Evolutionary conservation across 2,113 vertebrate species (phyloP), one percentile per base, ranked within the genome.

Genomic region (Dicerorhinus sumatrensis): DNA sequence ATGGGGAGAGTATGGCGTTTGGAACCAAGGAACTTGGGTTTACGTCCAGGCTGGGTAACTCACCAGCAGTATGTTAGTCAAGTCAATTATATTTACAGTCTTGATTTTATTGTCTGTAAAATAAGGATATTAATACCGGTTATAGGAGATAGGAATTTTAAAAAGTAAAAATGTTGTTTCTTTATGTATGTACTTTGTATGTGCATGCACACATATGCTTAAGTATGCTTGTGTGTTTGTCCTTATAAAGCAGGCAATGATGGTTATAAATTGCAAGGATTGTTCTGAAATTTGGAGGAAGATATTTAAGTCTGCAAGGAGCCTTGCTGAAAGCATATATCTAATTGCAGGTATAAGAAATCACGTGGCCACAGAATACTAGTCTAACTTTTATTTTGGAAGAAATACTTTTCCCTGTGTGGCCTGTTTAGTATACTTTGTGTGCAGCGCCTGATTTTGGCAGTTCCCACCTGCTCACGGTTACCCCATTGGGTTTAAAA

Each of bases 251-350:
- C 33, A 60, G 29, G 13, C 9, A 72, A 6, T 25, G 31, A 2
- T 76, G 58, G 6, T 58, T 95, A 85, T 58, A 48, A 42, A 86
- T 65, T 81, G 3, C 12, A 86, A 76, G 27, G 29, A 65, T 48
- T 25, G 6, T 83, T 94, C n/a, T 90, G n/a, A 94, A 86, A 96
- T 87, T 51, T 87, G 29, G 25, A 94, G 67, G 25, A 58, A 56
- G 58, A 46, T 82, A 51, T 73, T 91, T 79, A 42, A 84, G 36
- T 83, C 51, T 91, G 60, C 54, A 73, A 46, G n/a, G 73, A 77
- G 21, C 29, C 36, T 94, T 20, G 25, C 25, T 79, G 33, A 56
- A 96, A 92, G 5, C 21, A 73, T 81, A 46, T 36, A 93, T 93
- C 75, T 87, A 79, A 79, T 36, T 95, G 13, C 39, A 79, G 77